Evolutionary conservation across 2,888 invertebrate genomes (phyloP).

Genomic region (Drosophila seclusa): DNA sequence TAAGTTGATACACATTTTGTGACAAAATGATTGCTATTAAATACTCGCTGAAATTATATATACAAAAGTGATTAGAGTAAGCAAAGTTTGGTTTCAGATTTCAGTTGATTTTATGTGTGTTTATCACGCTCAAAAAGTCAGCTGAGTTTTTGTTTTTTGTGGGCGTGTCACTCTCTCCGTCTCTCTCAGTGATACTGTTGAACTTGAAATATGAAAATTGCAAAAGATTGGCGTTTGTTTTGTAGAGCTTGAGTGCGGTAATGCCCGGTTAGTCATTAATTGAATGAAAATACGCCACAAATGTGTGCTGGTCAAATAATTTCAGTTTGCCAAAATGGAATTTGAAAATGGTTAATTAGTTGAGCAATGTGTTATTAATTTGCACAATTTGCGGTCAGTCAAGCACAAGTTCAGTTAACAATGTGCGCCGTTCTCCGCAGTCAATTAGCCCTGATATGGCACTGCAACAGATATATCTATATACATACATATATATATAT

Average conservation of each 20-base stretch:
- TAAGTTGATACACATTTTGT: not conserved
- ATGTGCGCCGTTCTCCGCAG: constrained; percentile 27
- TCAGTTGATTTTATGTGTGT: constrained; percentile 2
- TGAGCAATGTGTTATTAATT: constrained; percentile 70
- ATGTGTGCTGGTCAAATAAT: constrained; percentile 21
- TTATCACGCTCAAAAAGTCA: constrained; percentile 28
- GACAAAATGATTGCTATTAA: not conserved
- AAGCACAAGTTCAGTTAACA: constrained; percentile 49
- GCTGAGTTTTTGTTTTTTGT: constrained; percentile 12
- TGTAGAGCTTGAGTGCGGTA: constrained; percentile 7
- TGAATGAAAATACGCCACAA: constrained; percentile 32
- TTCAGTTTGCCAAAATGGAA: constrained; percentile 14
- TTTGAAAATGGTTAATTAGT: constrained; percentile 47
- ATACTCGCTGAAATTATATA: not conserved
- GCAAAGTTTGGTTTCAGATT: not conserved
- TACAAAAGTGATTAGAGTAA: not conserved
- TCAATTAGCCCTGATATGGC: constrained; percentile 20
- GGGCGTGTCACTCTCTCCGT: constrained; percentile 36
- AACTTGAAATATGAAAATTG: constrained; percentile 56
- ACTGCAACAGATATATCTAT: constrained; percentile 40
- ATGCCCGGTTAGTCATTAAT: constrained; percentile 13
- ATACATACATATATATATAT: constrained; percentile 2
- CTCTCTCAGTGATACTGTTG: constrained; percentile 7
- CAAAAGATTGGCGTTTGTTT: constrained; percentile 37
- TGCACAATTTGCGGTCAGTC: constrained; percentile 65